Conservation (phyloP, 2,113 vertebrate genomes). For the Microcebus tavaratra region DNA sequence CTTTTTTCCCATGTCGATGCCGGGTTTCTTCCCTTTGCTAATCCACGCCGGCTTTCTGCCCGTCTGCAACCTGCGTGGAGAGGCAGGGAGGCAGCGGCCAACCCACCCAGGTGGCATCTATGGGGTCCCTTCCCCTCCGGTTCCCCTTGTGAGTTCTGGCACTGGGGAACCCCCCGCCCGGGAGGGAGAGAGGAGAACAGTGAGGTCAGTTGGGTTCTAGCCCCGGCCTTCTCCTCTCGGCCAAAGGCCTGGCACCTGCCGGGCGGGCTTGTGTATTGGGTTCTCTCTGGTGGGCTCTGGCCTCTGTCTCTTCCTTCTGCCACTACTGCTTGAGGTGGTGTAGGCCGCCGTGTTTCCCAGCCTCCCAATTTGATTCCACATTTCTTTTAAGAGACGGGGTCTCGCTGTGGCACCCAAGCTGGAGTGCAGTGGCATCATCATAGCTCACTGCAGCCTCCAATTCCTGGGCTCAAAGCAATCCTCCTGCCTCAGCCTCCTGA, state of each 20-base stretch:
- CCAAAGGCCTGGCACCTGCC: not conserved
- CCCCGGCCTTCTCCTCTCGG: not conserved
- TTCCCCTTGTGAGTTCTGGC: fast-evolving
- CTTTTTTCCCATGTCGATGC: no score
- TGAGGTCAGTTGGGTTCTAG: not conserved
- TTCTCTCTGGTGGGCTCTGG: no score
- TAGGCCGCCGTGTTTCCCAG: not conserved
- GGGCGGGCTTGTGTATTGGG: no score
- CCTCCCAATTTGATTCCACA: no score
- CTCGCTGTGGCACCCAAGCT: no score
- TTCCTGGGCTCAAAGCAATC: no score
- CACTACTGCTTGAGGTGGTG: not conserved
- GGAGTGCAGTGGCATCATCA: no score
- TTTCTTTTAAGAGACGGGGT: no score
- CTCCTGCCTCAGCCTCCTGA: no score
- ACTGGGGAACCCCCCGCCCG: no score
- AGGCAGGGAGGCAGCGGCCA: not conserved
- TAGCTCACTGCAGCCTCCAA: no score
- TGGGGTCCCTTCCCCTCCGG: not conserved
- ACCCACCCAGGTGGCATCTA: fast-evolving
- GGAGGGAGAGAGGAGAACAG: not conserved
- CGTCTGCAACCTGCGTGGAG: fast-evolving
- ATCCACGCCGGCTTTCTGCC: not conserved
- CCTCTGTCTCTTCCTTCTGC: not conserved
- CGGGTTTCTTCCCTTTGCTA: no score